Evolutionary conservation across 2,113 vertebrate species (phyloP).

Genomic region (Lontra canadensis): DNA sequence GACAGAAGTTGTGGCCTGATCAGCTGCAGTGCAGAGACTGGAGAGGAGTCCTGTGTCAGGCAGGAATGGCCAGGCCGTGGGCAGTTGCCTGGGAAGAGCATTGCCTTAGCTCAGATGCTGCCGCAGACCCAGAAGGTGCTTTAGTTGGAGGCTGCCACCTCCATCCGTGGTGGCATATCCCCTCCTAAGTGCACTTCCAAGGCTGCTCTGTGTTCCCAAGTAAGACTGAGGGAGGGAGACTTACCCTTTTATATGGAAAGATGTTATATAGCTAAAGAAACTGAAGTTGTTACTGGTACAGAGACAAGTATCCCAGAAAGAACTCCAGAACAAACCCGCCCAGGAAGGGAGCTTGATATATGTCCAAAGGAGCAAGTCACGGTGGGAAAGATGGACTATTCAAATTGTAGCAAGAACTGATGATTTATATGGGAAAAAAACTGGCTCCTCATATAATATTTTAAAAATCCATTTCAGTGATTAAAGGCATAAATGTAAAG

Average conservation of each 20-base stretch:
- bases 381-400: not conserved
- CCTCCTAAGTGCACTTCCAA: accelerated
- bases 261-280: not conserved
- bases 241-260: not conserved
- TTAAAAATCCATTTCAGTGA: not conserved
- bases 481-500: not conserved
- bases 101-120: not conserved
- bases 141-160: not conserved
- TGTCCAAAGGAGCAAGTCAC: not conserved
- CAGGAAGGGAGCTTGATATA: not conserved
- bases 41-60: not conserved
- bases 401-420: not conserved
- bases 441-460: not conserved
- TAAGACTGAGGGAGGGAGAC: not conserved
- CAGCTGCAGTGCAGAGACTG: not conserved
- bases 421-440: accelerated
- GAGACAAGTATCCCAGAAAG: not conserved
- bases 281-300: not conserved
- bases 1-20: not conserved
- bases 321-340: not conserved
- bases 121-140: not conserved
- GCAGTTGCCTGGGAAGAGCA: not conserved
- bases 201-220: not conserved
- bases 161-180: too few species aligned
- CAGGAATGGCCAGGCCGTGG: not conserved